Evolutionary conservation across 1,140 invertebrate genomes (phyloP), one percentile per base, ranked within the genome.

Genomic region (Metopolophium dirhodum): DNA sequence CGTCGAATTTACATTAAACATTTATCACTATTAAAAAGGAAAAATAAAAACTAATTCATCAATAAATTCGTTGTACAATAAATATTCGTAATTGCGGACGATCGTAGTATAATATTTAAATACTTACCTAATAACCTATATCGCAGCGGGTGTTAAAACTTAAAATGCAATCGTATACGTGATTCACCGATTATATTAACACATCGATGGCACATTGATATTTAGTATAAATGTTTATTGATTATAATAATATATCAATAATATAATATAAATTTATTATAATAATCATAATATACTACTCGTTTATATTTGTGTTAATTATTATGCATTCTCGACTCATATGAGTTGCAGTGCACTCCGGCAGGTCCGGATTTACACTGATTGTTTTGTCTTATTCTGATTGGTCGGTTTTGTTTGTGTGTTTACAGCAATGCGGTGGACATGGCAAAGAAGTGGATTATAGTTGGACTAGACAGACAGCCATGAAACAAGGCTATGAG

Each of bases 371-470:
- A 87, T 49, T 87, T 35, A 8, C n/a, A 23, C 47, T 22, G 30
- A 87, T 89, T 54, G 20, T 37, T 54, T 18, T 26, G 26, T 54
- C 3, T 89, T 11, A 23, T 89, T 54, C 49, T 54, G 20, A 89
- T 54, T 89, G 54, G n/a, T 88, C 37, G 41, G 37, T 89, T 93
- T 92, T 85, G 30, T 91, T 87, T 91, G 22, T 94, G 90, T 93
- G 95, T 94, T 96, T 96, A 23, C 95, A 96, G 96, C 96, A 96
- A 95, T 96, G 96, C 95, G 95, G 95, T 94, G 95, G 95, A 57
- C 96, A 96, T 94, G 96, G 95, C 94, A 96, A 96, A 95, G 96
- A 96, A 94, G 95, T 95, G 94, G 96, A 96, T 94, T 96, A 96
- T 94, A 95, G 94, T 30, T 95, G 95, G 95, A 93, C 94, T 94